These are phyloP conservation scores for Tortrix viridana DNA, from an alignment of 2,888 invertebrate genomes.

Conservation along the genomic window DNA sequence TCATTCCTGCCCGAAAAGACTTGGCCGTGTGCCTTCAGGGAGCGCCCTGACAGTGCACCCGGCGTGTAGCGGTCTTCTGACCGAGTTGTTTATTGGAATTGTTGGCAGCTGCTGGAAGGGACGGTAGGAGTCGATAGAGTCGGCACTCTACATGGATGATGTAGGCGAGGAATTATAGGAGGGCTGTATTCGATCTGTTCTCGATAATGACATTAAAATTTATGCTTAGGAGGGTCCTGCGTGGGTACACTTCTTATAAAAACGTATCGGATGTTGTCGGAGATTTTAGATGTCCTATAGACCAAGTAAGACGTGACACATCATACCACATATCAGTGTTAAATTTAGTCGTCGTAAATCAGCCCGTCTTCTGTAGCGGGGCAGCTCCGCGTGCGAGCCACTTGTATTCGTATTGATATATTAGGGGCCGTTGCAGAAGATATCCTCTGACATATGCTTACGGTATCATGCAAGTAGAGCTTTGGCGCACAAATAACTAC, in stretches of 20 bases:
- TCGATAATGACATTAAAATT: too few species aligned
- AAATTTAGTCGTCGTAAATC: slow-evolving; percentile 57
- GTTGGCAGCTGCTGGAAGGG: neutral
- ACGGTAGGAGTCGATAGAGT: neutral
- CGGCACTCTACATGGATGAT: too few species aligned
- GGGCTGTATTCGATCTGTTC: too few species aligned
- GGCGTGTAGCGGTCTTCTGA: neutral
- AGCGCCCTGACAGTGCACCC: neutral
- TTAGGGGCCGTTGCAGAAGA: slow-evolving; percentile 48
- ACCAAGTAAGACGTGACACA: slow-evolving; percentile 80
- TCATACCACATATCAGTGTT: slow-evolving; percentile 81
- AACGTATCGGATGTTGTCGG: neutral
- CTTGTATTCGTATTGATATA: slow-evolving; percentile 17
- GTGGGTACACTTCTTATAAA: too few species aligned
- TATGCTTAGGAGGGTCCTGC: too few species aligned
- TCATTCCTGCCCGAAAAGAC: slow-evolving; percentile 13
- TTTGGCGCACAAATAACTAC: slow-evolving; percentile 77
- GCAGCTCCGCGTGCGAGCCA: slow-evolving; percentile 47
- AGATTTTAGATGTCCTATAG: slow-evolving; percentile 52
- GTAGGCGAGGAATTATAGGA: too few species aligned
- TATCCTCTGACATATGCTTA: slow-evolving; percentile 56
- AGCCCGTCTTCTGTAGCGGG: slow-evolving; percentile 24
- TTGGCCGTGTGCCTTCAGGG: slow-evolving; percentile 4
- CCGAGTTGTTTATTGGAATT: slow-evolving; percentile 15
- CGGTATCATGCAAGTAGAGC: slow-evolving; percentile 74